phyloP scores from a whole-genome alignment of 1,140 invertebrate species.

The Phymastichus coffea region DNA sequence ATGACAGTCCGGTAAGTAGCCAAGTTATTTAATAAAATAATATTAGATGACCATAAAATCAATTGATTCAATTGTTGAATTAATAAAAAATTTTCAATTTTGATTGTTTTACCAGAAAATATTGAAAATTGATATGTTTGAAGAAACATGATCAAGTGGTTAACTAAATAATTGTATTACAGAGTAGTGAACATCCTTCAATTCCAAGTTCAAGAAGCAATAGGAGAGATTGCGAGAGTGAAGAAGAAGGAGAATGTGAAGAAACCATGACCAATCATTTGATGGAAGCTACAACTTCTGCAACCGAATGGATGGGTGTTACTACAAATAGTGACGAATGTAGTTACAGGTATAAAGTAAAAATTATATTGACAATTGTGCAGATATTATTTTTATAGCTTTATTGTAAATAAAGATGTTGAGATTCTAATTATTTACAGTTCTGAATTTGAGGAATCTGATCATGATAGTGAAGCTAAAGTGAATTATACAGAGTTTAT shows the following conservation, averaged over 20 bases:
- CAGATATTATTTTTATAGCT: no score
- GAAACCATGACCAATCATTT: conserved; percentile 58
- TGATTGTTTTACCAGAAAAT: neutral
- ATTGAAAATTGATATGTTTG: conserved; percentile 38
- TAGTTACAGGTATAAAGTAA: conserved; percentile 64
- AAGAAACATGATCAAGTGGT: no score
- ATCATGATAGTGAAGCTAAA: conserved; percentile 50
- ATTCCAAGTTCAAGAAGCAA: conserved; percentile 41
- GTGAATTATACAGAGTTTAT: conserved; percentile 55
- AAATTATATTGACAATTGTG: no score
- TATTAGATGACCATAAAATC: neutral
- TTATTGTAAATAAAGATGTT: neutral
- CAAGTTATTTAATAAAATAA: conserved; percentile 1
- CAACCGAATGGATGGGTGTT: conserved; percentile 79
- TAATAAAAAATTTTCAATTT: neutral
- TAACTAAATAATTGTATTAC: conserved; percentile 28
- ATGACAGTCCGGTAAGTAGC: conserved; percentile 37
- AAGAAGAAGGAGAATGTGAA: conserved; percentile 63
- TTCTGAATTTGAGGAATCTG: conserved; percentile 69
- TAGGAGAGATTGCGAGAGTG: conserved; percentile 55
- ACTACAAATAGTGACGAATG: conserved; percentile 86
- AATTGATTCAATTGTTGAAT: conserved; percentile 1
- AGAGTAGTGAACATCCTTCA: conserved; percentile 38
- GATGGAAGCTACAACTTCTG: conserved; percentile 65
- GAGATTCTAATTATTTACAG: conserved; percentile 45